Base-by-base conservation (phyloP, 2,888 invertebrate species). In the Caenorhabditis sp. region DNA sequence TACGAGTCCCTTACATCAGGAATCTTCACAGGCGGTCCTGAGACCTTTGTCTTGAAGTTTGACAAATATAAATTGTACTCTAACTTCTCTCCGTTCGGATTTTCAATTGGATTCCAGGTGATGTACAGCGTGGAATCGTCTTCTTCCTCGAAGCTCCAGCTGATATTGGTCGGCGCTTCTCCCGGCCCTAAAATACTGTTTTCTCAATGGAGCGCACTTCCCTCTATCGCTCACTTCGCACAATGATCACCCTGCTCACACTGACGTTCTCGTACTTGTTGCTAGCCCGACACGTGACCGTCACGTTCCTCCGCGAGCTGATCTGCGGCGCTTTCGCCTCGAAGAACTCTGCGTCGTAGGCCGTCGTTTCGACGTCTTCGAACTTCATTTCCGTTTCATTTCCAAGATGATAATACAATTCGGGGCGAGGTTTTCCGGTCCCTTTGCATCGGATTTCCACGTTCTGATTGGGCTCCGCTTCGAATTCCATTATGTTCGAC, bases 181-280 rank as follows among this genome's bases (percentile, higher is more conserved):
- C 78, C 80, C n/a, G 82, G 82, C 50, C 73, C 82, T 82, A 50
- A 22, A 76, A 46, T 4, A 22, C 5, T 9, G 6, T 35, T 13
- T 46, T 20, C 35, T 3, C 2, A 11, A 17, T 32, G 11, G 1
- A 9, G 1, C 6, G 32, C 52, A 15, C 8, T 8, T 35, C 24
- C 4, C n/a, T 27, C 9, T 7, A 15, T 6, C 11, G 71, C 74
- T 70, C 37, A 79, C 79, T 76, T 58, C 55, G 71, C 17, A 79
- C 56, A 58, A 76, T 58, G 17, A 79, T 63, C 2, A 39, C 56
- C 26, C 39, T 61, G 24, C 35, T 43, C 22, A 61, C 39, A 2
- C 32, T 37, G 15, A 76, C 59, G 56, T 56, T 75, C 30, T 81
- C 81, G 66, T 75, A 79, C 37, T 81, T 81, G 32, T 81, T 81